These are phyloP conservation scores for Cydia pomonella DNA, from an alignment of 1,140 invertebrate genomes.

Conservation along the genomic window DNA sequence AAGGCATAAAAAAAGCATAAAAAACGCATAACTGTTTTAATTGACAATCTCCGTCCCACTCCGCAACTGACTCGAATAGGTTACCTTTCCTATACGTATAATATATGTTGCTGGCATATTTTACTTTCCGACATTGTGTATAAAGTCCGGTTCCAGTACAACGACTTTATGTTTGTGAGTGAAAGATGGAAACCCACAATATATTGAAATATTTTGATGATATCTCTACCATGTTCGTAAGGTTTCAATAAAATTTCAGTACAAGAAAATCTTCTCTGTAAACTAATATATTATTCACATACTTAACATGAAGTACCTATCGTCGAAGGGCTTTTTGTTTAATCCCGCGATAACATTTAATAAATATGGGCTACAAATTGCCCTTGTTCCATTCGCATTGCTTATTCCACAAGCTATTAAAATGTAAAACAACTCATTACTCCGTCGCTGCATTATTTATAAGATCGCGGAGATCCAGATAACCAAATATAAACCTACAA, in stretches of 20 bases:
- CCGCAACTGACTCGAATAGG: neutral
- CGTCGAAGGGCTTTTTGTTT: neutral
- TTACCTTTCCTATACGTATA: slow-evolving; percentile 15
- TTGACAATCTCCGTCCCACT: slow-evolving; percentile 28
- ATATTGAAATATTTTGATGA: too few relatives aligned
- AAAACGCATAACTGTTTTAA: slow-evolving; percentile 22
- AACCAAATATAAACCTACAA: neutral
- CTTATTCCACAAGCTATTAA: neutral
- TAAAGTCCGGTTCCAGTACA: neutral
- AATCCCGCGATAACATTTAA: neutral
- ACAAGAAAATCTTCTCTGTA: too few relatives aligned
- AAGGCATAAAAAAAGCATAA: neutral
- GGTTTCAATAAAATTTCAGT: too few relatives aligned
- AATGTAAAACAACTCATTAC: neutral
- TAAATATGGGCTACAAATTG: neutral
- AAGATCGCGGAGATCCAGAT: neutral
- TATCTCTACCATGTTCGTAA: too few relatives aligned
- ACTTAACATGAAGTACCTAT: neutral
- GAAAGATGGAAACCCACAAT: too few relatives aligned
- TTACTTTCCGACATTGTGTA: neutral
- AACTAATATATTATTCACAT: neutral
- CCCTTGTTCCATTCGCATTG: neutral
- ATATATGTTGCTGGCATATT: neutral
- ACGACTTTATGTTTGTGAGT: too few relatives aligned
- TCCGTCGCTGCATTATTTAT: neutral